Percentiles rank a stretch among this genome's conserved stretches.
phyloP scores from a whole-genome alignment of 2,888 invertebrate genomes.

The Nephrotoma flavescens region DNA sequence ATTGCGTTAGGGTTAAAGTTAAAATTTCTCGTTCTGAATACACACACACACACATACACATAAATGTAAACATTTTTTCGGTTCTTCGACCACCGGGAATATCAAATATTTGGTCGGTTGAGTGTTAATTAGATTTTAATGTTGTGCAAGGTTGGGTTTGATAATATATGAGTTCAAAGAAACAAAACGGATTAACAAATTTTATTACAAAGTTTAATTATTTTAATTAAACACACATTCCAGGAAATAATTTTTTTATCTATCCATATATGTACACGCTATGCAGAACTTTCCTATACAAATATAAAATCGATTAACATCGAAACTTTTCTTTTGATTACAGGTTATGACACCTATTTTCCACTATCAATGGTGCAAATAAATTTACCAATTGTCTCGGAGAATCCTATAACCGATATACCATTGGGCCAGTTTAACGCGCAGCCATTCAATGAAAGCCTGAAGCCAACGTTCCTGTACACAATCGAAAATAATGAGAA shows the following conservation, averaged over 20 bases:
- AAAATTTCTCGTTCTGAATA: background rate
- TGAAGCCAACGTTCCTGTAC: slow-evolving; percentile 21
- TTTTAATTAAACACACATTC: background rate
- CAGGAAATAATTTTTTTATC: background rate
- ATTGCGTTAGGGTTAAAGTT: background rate
- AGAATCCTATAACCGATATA: slow-evolving; percentile 27
- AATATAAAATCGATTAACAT: background rate
- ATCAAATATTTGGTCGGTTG: background rate
- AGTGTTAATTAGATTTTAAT: background rate
- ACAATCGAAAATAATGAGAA: slow-evolving; percentile 22
- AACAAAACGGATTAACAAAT: background rate
- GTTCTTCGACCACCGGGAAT: background rate
- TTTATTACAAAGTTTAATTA: background rate
- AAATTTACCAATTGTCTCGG: slow-evolving; percentile 27
- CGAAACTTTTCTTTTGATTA: slow-evolving; percentile 6
- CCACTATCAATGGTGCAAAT: slow-evolving; percentile 26
- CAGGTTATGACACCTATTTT: slow-evolving; percentile 27
- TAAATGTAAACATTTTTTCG: background rate
- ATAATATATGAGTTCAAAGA: background rate
- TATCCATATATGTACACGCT: background rate
- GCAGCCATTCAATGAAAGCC: slow-evolving; percentile 19
- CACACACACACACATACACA: background rate
- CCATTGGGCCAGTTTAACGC: slow-evolving; percentile 29
- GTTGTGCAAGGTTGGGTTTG: background rate
- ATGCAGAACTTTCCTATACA: background rate